Evolutionary conservation across 2,113 vertebrate genomes (phyloP), one percentile per base, ranked within the genome.

Genomic region (Falcunculus frontatus): DNA sequence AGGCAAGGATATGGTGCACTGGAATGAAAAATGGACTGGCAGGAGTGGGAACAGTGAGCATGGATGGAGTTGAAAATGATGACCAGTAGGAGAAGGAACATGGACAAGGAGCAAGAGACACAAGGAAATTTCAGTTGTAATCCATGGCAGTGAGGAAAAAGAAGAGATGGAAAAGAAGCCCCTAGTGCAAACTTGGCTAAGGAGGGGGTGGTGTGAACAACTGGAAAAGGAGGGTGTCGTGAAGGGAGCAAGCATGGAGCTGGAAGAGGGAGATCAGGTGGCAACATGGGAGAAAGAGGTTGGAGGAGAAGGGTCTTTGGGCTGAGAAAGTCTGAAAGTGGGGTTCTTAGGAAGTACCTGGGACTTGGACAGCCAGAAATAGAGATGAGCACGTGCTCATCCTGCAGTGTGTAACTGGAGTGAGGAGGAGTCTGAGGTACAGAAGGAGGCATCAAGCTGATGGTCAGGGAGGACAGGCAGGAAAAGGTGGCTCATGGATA

Each of bases 401-500:
- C 74, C 74, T 84, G 18, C 56, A 44, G 14, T 30, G 25, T 80
- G 13, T 42, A 33, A 37, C 35, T 75, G 47, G 50, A 35, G 9
- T 16, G 32, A 64, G 62, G 35, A 78, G 13, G 37, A 72, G 15
- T 56, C 49, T 52, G 47, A 84, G n/a, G 33, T 63, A 29, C 22
- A 62, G 80, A 81, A 87, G 22, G 46, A 84, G 27, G 32, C 4
- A 1, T 73, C 57, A 60, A 67, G 10, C 32, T 84, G 52, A 60
- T 1, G 4, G 20, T 33, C 1, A 13, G 1, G 11, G 13, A 15
- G 4, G 10, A 53, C 53, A 80, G 41, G 5, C 32, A 52, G 44
- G 35, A 39, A 41, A 42, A 79, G 9, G 10, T 75, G 4, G 1
- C 14, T 67, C 6, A 8, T 2, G 2, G 29, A 19, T 35, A 52